Base-by-base conservation (phyloP, 2,797 vertebrate species). In the Cossypha polioptera region DNA sequence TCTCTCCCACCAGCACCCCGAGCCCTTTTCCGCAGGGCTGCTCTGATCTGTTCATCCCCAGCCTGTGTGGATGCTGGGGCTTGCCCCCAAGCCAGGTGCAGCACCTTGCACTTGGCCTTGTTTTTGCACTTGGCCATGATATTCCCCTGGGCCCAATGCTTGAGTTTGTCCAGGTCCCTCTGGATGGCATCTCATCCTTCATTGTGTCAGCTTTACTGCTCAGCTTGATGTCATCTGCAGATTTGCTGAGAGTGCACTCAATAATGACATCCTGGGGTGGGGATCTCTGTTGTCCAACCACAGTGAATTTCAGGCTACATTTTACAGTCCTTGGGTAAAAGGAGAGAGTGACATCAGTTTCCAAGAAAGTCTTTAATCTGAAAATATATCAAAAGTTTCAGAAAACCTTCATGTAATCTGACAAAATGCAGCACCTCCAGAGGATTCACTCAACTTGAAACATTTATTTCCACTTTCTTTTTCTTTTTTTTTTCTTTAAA, bases 331-430 rank as follows among this genome's bases (percentile, higher is more conserved):
- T 42, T 29, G 8, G 19, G 11, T 31, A 86, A 81, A 57, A 86
- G 47, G 53, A 88, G 22, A 68, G 22, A n/a, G 26, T 31, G 75
- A n/a, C 43, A 83, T 21, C 8, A 2, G 19, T 66, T 92, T 82
- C 26, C 36, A 38, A 66, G 36, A 61, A 92, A 93, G 15, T 26
- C 78, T 88, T 96, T 90, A 86, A 90, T 73, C 43, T 91, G 58
- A 90, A 91, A 51, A 61, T 59, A 48, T n/a, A 81, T 95, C 73
- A 72, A 55, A 88, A 88, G 48, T 84, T 91, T 78, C 43, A 69
- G 82, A 84, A 91, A 94, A 59, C 51, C 36, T 83, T 90, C 66
- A 91, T 80, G 68, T 88, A 62, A 90, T 68, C 75, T 78, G 69
- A 95, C 36, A 93, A 93, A 95, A 33, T 77, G 58, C 54, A 72